phyloP scores from a whole-genome alignment of 2,888 invertebrate genomes.

The Brenthis ino region DNA sequence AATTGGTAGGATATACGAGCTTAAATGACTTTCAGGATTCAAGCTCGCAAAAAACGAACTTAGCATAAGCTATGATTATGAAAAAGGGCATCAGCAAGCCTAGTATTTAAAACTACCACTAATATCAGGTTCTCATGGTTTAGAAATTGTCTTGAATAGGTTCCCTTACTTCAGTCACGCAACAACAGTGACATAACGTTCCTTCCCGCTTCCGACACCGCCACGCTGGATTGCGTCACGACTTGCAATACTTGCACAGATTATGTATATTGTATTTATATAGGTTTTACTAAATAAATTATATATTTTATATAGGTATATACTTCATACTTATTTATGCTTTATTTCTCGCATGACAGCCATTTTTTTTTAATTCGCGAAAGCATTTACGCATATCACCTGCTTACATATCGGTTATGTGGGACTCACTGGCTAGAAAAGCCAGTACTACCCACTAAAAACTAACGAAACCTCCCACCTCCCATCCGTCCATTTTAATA shows the following conservation, averaged over 20 bases:
- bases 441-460: too few relatives aligned
- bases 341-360: conserved; percentile 1
- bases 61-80: too few relatives aligned
- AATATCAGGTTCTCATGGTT: conserved; percentile 22
- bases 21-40: too few relatives aligned
- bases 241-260: conserved; percentile 22
- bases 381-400: too few relatives aligned
- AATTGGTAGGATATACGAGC: too few relatives aligned
- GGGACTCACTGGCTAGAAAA: too few relatives aligned
- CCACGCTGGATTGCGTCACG: conserved; percentile 36
- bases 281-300: conserved; percentile 12
- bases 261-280: conserved; percentile 22
- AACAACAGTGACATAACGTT: conserved; percentile 43
- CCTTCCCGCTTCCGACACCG: conserved; percentile 47
- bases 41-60: too few relatives aligned
- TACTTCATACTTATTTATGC: neutral
- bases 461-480: too few relatives aligned
- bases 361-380: too few relatives aligned
- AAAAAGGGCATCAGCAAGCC: neutral
- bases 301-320: neutral
- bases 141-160: conserved; percentile 21
- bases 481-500: too few relatives aligned
- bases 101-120: neutral
- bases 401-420: too few relatives aligned
- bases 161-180: conserved; percentile 42